phyloP scores from a whole-genome alignment of 2,888 invertebrate genomes.

The Norana najaformis region DNA sequence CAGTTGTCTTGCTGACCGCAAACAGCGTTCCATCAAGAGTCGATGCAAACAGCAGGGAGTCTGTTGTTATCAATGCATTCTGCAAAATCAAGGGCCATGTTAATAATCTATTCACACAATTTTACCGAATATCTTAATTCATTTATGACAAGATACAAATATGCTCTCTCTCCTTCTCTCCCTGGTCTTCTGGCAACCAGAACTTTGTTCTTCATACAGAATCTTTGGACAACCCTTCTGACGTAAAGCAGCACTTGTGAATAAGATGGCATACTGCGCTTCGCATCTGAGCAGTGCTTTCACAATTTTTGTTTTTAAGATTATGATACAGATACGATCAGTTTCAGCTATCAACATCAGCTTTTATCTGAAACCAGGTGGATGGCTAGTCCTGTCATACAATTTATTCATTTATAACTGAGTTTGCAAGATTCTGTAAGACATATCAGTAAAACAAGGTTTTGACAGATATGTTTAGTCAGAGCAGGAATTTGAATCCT shows the following conservation, averaged over 20 bases:
- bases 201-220: not conserved
- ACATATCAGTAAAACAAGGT: not conserved
- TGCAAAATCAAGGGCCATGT: conserved; percentile 2
- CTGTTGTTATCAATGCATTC: conserved; percentile 58
- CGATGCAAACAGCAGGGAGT: conserved; percentile 80
- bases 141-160: not conserved
- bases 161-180: not conserved
- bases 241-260: no score
- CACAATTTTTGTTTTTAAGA: not conserved
- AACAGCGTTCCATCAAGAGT: conserved; percentile 90
- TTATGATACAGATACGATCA: not conserved
- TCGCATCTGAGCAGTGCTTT: not conserved
- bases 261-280: not conserved
- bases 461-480: no score
- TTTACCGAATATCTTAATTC: no score
- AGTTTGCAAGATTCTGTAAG: not conserved
- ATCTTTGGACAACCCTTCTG: not conserved
- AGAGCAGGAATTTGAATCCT: no score
- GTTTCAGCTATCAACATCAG: not conserved
- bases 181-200: not conserved
- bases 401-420: not conserved
- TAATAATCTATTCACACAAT: no score
- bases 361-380: not conserved
- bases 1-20: conserved; percentile 84
- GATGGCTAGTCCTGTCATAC: not conserved